A percentile compares a stretch with the other conserved stretches of the same genome.
phyloP scores from a whole-genome alignment of 2,888 invertebrate genomes.

The Drosophila bunnanda region DNA sequence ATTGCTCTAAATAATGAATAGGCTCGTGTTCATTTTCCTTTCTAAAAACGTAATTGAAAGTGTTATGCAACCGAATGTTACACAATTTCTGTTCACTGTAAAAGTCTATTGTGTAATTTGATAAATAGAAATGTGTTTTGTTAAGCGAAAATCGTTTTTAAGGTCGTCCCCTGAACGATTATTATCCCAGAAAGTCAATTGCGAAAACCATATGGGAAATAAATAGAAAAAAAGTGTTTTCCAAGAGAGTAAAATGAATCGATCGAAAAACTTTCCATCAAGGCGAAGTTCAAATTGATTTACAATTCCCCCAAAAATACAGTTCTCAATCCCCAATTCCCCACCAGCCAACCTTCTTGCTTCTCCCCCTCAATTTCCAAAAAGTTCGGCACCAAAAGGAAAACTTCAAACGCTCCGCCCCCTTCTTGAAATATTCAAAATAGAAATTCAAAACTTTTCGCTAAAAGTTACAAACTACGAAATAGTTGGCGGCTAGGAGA shows the following conservation, averaged over 20 bases:
- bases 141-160: not conserved
- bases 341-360: not conserved
- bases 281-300: slow-evolving; percentile 40
- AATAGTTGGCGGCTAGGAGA: slow-evolving; percentile 19
- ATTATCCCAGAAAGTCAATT: not conserved
- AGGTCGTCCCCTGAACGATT: too few species aligned
- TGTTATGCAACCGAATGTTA: slow-evolving; percentile 3
- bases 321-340: slow-evolving; percentile 24
- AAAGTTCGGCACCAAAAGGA: slow-evolving; percentile 11
- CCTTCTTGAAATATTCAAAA: slow-evolving; percentile 40
- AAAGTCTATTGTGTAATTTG: not conserved
- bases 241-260: slow-evolving; percentile 2
- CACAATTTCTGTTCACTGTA: not conserved
- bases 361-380: slow-evolving; percentile 2
- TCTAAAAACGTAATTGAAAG: not conserved
- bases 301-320: slow-evolving; percentile 24
- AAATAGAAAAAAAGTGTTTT: not conserved
- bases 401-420: not conserved
- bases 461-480: slow-evolving; percentile 34
- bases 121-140: not conserved
- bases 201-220: not conserved
- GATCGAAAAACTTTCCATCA: slow-evolving; percentile 17
- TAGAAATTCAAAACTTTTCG: slow-evolving; percentile 37
- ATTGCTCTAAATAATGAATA: slow-evolving; percentile 12
- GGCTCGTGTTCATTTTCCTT: slow-evolving; percentile 13